phyloP scores from a whole-genome alignment of 2,797 vertebrate species.

The Pangasius djambal region DNA sequence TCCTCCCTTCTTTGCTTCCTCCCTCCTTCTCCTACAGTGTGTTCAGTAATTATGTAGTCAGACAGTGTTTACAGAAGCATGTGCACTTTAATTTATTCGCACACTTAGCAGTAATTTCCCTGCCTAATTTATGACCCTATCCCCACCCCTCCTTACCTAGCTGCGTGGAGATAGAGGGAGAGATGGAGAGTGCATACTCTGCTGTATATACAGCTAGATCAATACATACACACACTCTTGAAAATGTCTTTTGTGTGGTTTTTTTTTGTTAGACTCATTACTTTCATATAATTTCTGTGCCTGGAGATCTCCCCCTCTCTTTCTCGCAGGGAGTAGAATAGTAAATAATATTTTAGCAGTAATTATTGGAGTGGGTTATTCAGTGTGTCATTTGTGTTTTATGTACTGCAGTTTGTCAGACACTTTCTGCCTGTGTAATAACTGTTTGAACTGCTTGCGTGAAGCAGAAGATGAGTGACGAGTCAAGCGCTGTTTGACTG shows the following conservation, averaged over 20 bases:
- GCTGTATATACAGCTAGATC: constrained; percentile 43
- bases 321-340: constrained; percentile 25
- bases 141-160: constrained; percentile 49
- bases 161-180: constrained; percentile 34
- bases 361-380: constrained; percentile 49
- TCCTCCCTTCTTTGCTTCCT: constrained; percentile 25
- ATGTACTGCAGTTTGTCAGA: constrained; percentile 21
- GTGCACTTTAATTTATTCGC: constrained; percentile 67
- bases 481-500: neutral
- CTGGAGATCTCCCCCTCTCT: constrained; percentile 2
- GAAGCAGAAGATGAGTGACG: neutral
- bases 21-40: constrained; percentile 46
- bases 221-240: constrained; percentile 15
- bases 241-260: constrained; percentile 22
- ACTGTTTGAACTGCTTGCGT: neutral
- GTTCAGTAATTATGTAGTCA: constrained; percentile 67
- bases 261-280: constrained; percentile 40
- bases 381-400: constrained; percentile 46
- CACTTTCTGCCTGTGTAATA: neutral
- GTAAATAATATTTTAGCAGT: constrained; percentile 46
- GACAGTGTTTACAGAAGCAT: constrained; percentile 69
- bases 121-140: constrained; percentile 61
- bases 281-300: neutral
- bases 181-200: constrained; percentile 39
- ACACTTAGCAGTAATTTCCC: constrained; percentile 66